Percentiles rank a stretch among this genome's conserved stretches.
Evolutionary conservation across 2,888 invertebrate genomes (phyloP).

Genomic region (Papilio demoleus): DNA sequence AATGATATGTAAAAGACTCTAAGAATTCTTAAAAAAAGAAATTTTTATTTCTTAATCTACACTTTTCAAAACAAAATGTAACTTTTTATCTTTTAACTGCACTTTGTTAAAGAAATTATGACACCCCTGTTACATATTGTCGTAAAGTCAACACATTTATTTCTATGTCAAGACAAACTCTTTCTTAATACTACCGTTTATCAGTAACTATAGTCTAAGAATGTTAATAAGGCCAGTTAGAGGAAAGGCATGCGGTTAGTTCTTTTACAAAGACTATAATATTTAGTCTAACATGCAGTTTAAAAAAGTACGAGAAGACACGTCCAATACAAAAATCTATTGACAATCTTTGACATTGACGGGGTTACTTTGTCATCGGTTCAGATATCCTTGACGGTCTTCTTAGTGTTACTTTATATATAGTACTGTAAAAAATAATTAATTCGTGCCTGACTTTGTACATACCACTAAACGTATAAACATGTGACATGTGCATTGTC

Average conservation of each 20-base stretch:
- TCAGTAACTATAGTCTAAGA: too few species aligned
- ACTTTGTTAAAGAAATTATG: neutral
- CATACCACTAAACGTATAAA: neutral
- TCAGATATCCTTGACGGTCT: too few species aligned
- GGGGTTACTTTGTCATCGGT: too few species aligned
- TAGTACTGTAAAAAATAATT: neutral
- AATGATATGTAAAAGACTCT: slow-evolving; percentile 62
- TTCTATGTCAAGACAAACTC: neutral
- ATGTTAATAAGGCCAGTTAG: too few species aligned
- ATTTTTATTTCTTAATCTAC: neutral
- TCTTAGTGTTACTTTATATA: neutral
- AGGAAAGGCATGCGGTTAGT: too few species aligned
- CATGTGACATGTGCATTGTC: neutral
- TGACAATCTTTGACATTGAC: too few species aligned
- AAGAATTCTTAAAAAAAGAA: slow-evolving; percentile 8
- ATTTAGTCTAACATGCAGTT: too few species aligned
- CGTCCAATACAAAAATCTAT: too few species aligned
- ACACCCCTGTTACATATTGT: neutral
- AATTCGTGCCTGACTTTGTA: too few species aligned
- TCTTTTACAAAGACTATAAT: too few species aligned
- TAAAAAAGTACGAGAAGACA: too few species aligned
- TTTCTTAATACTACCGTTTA: neutral
- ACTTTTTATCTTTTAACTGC: neutral
- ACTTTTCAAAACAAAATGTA: neutral
- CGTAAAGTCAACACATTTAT: neutral